Evolutionary conservation across 2,797 vertebrate species (phyloP), one percentile per base, ranked within the genome.

Genomic region (Discoglossus pictus): DNA sequence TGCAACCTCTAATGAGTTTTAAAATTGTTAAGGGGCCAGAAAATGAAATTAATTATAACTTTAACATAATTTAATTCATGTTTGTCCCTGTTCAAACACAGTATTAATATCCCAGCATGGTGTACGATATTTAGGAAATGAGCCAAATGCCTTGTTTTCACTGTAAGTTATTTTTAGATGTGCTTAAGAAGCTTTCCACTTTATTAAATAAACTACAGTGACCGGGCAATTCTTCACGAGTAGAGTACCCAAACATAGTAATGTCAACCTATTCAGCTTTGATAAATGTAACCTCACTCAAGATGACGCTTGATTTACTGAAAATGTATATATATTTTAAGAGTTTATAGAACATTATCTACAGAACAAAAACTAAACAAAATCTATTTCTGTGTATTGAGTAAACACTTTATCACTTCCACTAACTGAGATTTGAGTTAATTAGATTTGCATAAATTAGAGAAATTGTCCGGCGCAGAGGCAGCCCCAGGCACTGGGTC

Each of bases 161-260:
- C 18, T 23, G 20, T 12, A 10, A 35, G 31, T 15, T 69, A 69
- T 69, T 62, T 69, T 54, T 69, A 69, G 66, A 10, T 7, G 5
- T 27, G 64, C 43, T 67, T 50, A 67, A 58, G 25, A 50, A 35
- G 25, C 24, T 53, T 61, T 61, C 50, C 21, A 68, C 66, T 54
- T 69, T 69, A 69, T 69, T 69, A 62, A 69, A 69, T 69, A 62
- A 61, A 55, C 51, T 11, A 8, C 23, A 31, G 21, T 48, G 50
- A 50, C 17, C 13, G 16, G 35, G 35, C 34, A 18, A 58, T 58
- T 21, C 13, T 84, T 61, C 65, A 74, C 73, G 83, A 80, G 76
- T 78, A 74, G 76, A 85, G 82, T 81, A 83, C 75, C 76, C 79
- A 74, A 75, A 18, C 50, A 2, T 17, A 12, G 10, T 1, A 3